These are phyloP conservation scores for Oncorhynchus gorbuscha DNA, from an alignment of 2,113 vertebrate species.

Conservation along the genomic window DNA sequence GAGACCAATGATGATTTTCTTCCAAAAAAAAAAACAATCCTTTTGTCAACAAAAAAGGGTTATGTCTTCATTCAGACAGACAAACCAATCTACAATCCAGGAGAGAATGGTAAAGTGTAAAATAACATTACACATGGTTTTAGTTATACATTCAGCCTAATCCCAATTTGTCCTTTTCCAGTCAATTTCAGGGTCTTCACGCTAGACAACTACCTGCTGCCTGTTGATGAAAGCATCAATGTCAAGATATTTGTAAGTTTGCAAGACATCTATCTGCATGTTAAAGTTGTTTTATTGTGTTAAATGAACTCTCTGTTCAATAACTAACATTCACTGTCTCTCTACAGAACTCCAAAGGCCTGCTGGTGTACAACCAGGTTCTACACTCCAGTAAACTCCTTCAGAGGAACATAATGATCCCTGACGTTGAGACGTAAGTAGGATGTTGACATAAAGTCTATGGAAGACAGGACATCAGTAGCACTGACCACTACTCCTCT, in stretches of 20 bases:
- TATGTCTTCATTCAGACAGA: slow-evolving; percentile 62
- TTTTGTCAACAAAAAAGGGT: slow-evolving; percentile 58
- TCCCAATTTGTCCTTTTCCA: slow-evolving; percentile 23
- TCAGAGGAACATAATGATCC: slow-evolving; percentile 52
- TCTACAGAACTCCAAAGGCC: slow-evolving; percentile 69
- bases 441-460: neutral
- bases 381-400: slow-evolving; percentile 39
- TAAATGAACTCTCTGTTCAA: no score
- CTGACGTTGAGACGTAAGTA: slow-evolving; percentile 66
- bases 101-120: slow-evolving; percentile 54
- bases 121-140: neutral
- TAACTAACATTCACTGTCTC: neutral
- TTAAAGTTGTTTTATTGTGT: neutral
- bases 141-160: slow-evolving; percentile 45
- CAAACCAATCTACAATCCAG: slow-evolving; percentile 74
- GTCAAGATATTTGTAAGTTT: slow-evolving; percentile 67
- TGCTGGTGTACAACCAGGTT: slow-evolving; percentile 51
- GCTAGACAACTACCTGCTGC: slow-evolving; percentile 68
- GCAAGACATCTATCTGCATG: neutral
- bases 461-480: no score
- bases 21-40: slow-evolving; percentile 7
- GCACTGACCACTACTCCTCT: neutral
- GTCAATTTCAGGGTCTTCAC: slow-evolving; percentile 70
- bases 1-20: slow-evolving; percentile 43
- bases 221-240: slow-evolving; percentile 45